Evolutionary conservation across 2,797 vertebrate species (phyloP).

Genomic region (Scolopax rusticola): DNA sequence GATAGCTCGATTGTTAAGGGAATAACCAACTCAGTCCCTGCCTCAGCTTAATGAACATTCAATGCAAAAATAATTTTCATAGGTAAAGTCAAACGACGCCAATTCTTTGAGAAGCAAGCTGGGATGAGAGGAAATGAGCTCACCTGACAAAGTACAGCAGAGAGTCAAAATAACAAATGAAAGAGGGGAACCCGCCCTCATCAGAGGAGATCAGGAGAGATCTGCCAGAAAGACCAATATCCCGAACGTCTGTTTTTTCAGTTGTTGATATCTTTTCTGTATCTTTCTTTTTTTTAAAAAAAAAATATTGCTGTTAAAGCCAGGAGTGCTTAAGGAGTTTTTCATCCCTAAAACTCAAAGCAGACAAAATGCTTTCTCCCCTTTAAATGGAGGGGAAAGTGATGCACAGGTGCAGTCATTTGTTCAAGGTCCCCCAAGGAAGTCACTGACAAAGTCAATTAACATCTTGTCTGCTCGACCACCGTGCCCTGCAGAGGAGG

Average conservation of each 20-base stretch:
- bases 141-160: background rate
- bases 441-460: constrained; percentile 54
- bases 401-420: constrained; percentile 60
- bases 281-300: background rate
- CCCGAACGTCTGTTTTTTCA: background rate
- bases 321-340: background rate
- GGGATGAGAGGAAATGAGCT: background rate
- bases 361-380: background rate
- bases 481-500: background rate
- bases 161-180: background rate
- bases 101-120: background rate
- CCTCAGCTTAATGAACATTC: background rate
- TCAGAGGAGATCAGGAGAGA: fast-evolving
- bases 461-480: background rate
- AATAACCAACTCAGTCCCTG: background rate
- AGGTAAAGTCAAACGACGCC: fast-evolving
- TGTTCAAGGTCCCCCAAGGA: constrained; percentile 46
- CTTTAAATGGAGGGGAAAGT: constrained; percentile 28
- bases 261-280: background rate
- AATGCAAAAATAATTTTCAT: background rate
- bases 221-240: background rate
- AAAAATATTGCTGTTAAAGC: background rate
- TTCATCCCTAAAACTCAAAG: background rate
- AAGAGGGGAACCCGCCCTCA: background rate
- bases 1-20: background rate